These are phyloP conservation scores for Allochrocebus solatus DNA, from an alignment of 2,797 vertebrate species.

Conservation along the genomic window DNA sequence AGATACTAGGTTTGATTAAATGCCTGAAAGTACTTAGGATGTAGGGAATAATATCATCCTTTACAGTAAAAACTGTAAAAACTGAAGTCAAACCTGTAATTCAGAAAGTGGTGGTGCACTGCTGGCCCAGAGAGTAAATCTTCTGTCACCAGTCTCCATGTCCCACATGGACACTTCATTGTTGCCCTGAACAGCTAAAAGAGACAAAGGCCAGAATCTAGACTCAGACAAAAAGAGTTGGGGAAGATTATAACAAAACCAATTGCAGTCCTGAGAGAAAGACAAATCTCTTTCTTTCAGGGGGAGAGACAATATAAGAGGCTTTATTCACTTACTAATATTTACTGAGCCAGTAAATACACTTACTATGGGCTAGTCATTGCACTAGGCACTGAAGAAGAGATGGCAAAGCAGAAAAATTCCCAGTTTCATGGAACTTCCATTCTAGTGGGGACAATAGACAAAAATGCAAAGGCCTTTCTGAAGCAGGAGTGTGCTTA, in stretches of 20 bases:
- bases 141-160: constrained; percentile 97
- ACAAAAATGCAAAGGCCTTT: background rate
- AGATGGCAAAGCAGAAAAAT: background rate
- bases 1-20: background rate
- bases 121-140: constrained; percentile 97
- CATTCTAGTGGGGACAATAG: background rate
- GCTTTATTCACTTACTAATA: background rate
- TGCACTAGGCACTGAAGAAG: background rate
- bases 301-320: background rate
- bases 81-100: constrained; percentile 89
- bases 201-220: constrained; percentile 61
- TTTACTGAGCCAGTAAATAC: background rate
- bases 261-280: background rate
- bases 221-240: background rate
- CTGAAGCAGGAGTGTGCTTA: background rate
- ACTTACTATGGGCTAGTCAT: background rate
- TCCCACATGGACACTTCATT: constrained; percentile 99
- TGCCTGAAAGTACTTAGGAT: background rate
- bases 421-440: background rate
- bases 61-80: constrained; percentile 38
- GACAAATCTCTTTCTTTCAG: background rate
- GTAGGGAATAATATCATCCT: background rate
- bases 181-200: constrained; percentile 95
- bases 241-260: background rate
- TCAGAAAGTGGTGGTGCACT: constrained; percentile 96